Percentiles rank a stretch among this genome's conserved stretches.
Conservation (phyloP, 2,113 vertebrate species). For the Dasyurus viverrinus region DNA sequence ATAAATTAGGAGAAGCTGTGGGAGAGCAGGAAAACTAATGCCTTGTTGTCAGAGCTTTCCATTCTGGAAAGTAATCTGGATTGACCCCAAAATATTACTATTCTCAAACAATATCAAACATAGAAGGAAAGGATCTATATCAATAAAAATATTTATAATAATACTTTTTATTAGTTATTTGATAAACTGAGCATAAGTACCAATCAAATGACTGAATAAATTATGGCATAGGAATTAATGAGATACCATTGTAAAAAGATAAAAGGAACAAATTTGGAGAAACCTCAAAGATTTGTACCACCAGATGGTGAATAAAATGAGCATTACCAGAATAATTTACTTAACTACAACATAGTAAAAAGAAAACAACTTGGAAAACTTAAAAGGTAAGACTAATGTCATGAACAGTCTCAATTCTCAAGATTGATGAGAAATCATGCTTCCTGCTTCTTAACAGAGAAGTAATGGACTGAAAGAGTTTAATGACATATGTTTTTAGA, state of each 20-base stretch:
- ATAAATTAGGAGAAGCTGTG: neutral
- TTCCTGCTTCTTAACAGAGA: neutral
- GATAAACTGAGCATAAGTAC: neutral
- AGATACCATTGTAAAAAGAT: neutral
- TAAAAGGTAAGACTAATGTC: neutral
- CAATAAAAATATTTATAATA: neutral
- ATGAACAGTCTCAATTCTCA: neutral
- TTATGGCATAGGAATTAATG: neutral
- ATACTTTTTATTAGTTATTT: neutral
- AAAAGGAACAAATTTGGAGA: neutral
- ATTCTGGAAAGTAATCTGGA: neutral
- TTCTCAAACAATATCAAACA: neutral
- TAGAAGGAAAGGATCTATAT: neutral
- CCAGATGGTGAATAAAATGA: neutral
- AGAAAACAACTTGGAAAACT: neutral
- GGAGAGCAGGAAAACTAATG: neutral
- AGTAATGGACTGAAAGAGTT: neutral
- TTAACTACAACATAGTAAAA: neutral
- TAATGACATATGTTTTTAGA: neutral
- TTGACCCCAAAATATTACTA: neutral
- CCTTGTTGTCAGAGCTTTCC: neutral
- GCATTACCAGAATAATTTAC: neutral
- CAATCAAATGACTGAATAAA: neutral
- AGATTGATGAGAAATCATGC: neutral
- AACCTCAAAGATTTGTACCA: neutral